Conservation (phyloP, 2,797 vertebrate species). For the Thunnus albacares region DNA sequence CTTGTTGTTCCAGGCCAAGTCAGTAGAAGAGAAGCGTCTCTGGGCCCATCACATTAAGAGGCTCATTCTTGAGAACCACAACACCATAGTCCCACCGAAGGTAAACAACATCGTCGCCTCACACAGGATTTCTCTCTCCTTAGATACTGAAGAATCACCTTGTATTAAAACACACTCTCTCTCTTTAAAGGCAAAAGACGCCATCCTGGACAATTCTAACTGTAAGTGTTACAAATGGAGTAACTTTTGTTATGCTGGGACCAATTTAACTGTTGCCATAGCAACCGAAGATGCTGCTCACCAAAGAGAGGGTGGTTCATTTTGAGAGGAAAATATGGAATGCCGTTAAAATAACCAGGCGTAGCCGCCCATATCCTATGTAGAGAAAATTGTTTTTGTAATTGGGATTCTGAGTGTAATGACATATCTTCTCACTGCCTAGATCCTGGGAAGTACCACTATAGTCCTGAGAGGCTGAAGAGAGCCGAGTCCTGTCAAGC, state of each 20-base stretch:
- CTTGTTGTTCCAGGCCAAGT: constrained; percentile 88
- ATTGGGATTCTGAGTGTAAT: constrained; percentile 44
- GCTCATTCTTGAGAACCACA: constrained; percentile 98
- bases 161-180: constrained; percentile 6
- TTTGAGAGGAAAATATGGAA: constrained; percentile 44
- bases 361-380: constrained; percentile 21
- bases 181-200: constrained; percentile 91
- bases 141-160: not conserved
- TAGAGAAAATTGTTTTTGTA: constrained; percentile 48
- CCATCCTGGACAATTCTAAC: constrained; percentile 92
- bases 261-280: constrained; percentile 40
- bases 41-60: constrained; percentile 98
- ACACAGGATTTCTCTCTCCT: not conserved
- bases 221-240: constrained; percentile 87
- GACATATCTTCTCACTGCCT: constrained; percentile 32
- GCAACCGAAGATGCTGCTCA: constrained; percentile 52
- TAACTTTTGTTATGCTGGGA: not conserved
- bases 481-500: constrained; percentile 86
- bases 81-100: constrained; percentile 93
- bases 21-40: constrained; percentile 92
- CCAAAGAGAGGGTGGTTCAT: constrained; percentile 28
- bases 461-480: constrained; percentile 92
- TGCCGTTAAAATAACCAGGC: constrained; percentile 32
- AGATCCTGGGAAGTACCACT: constrained; percentile 91
- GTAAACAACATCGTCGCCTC: constrained; percentile 72